phyloP scores from a whole-genome alignment of 2,888 invertebrate genomes.

The Cataglyphis livida region DNA sequence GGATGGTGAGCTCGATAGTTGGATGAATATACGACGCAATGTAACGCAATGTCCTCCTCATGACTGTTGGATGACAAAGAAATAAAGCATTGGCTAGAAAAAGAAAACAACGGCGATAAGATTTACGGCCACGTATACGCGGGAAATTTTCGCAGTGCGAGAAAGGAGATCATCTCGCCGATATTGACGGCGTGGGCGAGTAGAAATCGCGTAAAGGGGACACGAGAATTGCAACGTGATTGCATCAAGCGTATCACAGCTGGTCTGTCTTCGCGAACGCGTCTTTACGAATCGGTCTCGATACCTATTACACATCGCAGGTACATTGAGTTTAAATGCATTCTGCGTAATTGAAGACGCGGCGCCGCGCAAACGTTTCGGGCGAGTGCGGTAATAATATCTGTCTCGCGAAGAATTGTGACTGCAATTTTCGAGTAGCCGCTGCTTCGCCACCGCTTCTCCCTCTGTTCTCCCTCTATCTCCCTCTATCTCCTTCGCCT shows the following conservation, averaged over 20 bases:
- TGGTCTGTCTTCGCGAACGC: neutral
- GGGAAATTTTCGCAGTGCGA: constrained; percentile 60
- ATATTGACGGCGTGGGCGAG: constrained; percentile 41
- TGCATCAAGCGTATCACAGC: neutral
- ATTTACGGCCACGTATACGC: constrained; percentile 55
- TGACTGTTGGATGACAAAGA: constrained; percentile 48
- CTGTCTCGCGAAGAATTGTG: constrained; percentile 82
- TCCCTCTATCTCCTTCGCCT: constrained; percentile 12
- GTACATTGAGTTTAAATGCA: constrained; percentile 79
- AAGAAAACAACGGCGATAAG: constrained; percentile 61
- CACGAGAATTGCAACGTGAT: neutral
- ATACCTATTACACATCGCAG: constrained; percentile 47
- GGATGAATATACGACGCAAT: constrained; percentile 35
- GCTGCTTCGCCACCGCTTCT: constrained; percentile 10
- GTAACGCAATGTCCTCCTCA: constrained; percentile 42
- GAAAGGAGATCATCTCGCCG: constrained; percentile 60
- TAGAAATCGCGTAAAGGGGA: constrained; percentile 1
- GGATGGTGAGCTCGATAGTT: neutral
- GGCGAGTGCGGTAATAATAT: constrained; percentile 78
- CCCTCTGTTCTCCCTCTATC: neutral
- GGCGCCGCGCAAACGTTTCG: constrained; percentile 73
- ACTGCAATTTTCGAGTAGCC: constrained; percentile 80
- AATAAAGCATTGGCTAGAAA: constrained; percentile 57
- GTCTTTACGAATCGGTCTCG: neutral
- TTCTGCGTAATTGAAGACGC: constrained; percentile 80